phyloP scores from a whole-genome alignment of 1,140 invertebrate genomes.

The Drosophila oshimai region DNA sequence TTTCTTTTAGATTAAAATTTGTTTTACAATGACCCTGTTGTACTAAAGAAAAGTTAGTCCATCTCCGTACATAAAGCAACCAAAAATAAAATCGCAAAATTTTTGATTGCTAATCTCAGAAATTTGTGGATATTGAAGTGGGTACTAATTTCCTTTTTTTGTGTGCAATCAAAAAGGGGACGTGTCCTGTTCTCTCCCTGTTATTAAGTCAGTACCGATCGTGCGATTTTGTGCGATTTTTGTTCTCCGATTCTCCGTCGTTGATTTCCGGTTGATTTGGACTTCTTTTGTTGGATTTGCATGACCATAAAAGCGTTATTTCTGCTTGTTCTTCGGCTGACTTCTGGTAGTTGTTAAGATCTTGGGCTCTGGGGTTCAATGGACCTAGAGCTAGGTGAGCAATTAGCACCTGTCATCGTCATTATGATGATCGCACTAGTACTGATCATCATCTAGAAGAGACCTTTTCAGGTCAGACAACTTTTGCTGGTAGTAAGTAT shows the following conservation, averaged over 20 bases:
- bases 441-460: neutral
- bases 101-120: neutral
- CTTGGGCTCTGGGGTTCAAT: slow-evolving; percentile 37
- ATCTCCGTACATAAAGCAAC: neutral
- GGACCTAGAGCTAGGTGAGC: slow-evolving; percentile 51
- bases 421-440: slow-evolving; percentile 16
- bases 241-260: neutral
- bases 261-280: slow-evolving; percentile 35
- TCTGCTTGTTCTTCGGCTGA: neutral
- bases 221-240: slow-evolving; percentile 10
- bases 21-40: neutral
- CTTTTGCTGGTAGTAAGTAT: slow-evolving; percentile 21
- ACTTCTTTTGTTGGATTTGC: slow-evolving; percentile 27
- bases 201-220: slow-evolving; percentile 22
- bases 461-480: slow-evolving; percentile 30
- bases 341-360: slow-evolving; percentile 17
- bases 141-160: neutral
- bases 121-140: neutral
- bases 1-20: neutral
- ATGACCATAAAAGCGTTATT: slow-evolving; percentile 17
- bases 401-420: slow-evolving; percentile 68
- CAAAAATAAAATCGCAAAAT: neutral
- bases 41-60: too few relatives aligned
- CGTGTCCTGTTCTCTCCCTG: slow-evolving; percentile 22
- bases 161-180: slow-evolving; percentile 8